phyloP scores from a whole-genome alignment of 2,888 invertebrate genomes.

The Hypomecis punctinalis region DNA sequence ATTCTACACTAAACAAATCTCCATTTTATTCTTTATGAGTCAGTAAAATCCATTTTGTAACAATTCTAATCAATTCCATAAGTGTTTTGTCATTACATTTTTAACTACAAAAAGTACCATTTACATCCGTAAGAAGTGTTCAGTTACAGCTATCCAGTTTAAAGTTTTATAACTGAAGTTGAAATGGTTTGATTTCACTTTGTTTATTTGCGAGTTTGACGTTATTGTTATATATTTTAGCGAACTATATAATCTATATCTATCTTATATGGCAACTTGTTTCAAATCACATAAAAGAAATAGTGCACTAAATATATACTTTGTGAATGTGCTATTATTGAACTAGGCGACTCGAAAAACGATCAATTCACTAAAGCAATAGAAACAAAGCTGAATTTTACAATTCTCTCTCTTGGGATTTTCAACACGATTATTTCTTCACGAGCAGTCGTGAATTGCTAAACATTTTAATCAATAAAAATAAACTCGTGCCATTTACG shows the following conservation, averaged over 20 bases:
- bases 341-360: not conserved
- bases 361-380: not conserved
- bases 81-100: no score
- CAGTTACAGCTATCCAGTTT: no score
- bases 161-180: constrained; percentile 8
- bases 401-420: not conserved
- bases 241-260: no score
- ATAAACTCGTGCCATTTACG: constrained; percentile 22
- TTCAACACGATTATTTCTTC: not conserved
- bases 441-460: not conserved
- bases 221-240: not conserved
- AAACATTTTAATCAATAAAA: constrained; percentile 13
- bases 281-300: not conserved
- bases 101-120: no score
- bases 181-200: constrained; percentile 9
- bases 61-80: no score
- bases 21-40: no score
- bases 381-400: not conserved
- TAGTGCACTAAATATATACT: not conserved
- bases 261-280: no score
- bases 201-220: constrained; percentile 3
- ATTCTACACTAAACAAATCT: no score
- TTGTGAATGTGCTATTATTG: not conserved
- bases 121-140: no score
- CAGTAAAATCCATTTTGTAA: no score